phyloP scores from a whole-genome alignment of 1,140 invertebrate genomes.

The Dendrolimus kikuchii region DNA sequence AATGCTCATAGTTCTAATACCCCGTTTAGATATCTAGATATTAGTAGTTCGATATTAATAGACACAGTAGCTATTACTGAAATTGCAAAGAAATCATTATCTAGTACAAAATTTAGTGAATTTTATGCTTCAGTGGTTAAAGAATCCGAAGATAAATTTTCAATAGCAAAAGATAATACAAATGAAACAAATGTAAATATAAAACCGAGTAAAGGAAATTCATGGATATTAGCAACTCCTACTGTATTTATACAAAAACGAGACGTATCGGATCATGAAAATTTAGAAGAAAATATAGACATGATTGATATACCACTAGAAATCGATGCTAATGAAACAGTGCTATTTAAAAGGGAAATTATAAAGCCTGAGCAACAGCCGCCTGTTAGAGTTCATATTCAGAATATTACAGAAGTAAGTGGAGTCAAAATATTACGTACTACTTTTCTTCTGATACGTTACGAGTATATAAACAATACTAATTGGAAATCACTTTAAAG shows the following conservation, averaged over 20 bases:
- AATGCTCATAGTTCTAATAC: slow-evolving; percentile 26
- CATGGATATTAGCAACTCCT: slow-evolving; percentile 54
- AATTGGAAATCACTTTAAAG: no score
- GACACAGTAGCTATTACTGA: slow-evolving; percentile 21
- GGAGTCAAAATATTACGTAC: no score
- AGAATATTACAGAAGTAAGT: slow-evolving; percentile 68
- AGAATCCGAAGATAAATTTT: slow-evolving; percentile 23
- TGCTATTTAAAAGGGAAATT: slow-evolving; percentile 62
- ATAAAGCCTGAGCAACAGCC: slow-evolving; percentile 64
- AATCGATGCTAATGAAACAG: slow-evolving; percentile 46
- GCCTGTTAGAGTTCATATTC: slow-evolving; percentile 64
- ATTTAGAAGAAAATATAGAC: slow-evolving; percentile 32
- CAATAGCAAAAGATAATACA: slow-evolving; percentile 22
- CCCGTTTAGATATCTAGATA: slow-evolving; percentile 37
- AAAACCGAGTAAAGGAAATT: slow-evolving; percentile 33
- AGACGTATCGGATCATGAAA: slow-evolving; percentile 29
- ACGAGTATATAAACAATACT: no score
- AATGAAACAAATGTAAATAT: slow-evolving; percentile 23
- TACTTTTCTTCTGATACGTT: no score
- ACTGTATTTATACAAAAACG: slow-evolving; percentile 45
- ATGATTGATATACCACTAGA: slow-evolving; percentile 56
- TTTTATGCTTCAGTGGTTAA: neutral
- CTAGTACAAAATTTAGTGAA: slow-evolving; percentile 2
- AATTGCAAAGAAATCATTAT: slow-evolving; percentile 6
- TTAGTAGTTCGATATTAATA: slow-evolving; percentile 22